Base-by-base conservation (phyloP, 2,113 vertebrate genomes). In the Cebidichthys violaceus region DNA sequence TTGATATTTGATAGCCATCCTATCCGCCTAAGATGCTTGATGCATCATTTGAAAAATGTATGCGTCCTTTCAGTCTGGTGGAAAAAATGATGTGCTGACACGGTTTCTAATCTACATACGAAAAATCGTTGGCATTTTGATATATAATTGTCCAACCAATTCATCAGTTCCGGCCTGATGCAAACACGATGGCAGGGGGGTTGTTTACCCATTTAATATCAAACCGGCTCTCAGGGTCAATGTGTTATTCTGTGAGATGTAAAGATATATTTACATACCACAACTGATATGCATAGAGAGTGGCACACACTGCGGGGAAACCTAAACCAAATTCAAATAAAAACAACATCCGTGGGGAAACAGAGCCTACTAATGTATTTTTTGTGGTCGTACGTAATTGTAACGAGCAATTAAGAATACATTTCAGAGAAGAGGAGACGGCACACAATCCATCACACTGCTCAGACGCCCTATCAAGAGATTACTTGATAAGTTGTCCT, bases 401-500 rank as follows among this genome's bases (percentile, higher is more conserved):
- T 81, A 92, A 84, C 43, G 59, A 89, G 83, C 91, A 92, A 94
- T 92, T 90, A 93, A 82, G 84, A 93, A 87, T 74, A 87, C 35
- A 90, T 90, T 90, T 90, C 62, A 35, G 15, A 54, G 76, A 59
- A 71, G 70, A 70, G 71, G 77, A 71, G 83, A 87, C 68, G 84
- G 87, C 76, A 71, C 70, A 50, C 87, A 84, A 94, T 94, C 90
- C 72, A 92, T 95, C 92, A 91, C 73, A 50, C 77, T n/a, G 66
- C 75, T 91, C 79, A 89, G 79, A 93, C 72, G 83, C 54, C 82
- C 80, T 92, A 91, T 90, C 91, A 90, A 72, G 88, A 93, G 92
- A 93, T 93, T 88, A 68, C 82, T 90, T 93, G 92, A 94, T 94
- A 84, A 93, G 88, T 91, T 92, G 80, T 70, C 81, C 88, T 93